These are phyloP conservation scores for Poecilia picta DNA, from an alignment of 2,797 vertebrate species.

Conservation along the genomic window DNA sequence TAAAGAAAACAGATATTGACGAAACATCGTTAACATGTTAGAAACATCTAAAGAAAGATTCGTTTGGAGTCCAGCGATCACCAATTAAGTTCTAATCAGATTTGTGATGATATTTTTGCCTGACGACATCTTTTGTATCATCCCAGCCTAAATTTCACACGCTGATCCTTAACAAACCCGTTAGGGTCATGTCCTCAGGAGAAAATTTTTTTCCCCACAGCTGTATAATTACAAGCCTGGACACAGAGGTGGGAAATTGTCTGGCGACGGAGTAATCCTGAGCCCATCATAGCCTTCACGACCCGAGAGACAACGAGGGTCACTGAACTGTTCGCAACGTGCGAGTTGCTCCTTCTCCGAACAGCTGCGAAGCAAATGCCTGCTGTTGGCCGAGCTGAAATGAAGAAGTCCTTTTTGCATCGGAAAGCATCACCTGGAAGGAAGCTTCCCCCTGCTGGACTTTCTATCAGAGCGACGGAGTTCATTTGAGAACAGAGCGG, in stretches of 20 bases:
- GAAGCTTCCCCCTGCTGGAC: not conserved
- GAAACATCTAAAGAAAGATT: conserved; percentile 24
- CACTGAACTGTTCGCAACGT: conserved; percentile 45
- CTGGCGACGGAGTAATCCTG: conserved; percentile 54
- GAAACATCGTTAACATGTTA: conserved; percentile 13
- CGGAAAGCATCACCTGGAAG: conserved; percentile 17
- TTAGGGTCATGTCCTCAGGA: conserved; percentile 45
- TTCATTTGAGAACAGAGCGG: conserved; percentile 19
- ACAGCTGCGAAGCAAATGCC: conserved; percentile 31
- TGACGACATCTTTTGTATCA: conserved; percentile 18
- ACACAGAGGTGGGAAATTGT: conserved; percentile 59
- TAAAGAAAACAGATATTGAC: not conserved
- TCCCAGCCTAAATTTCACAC: conserved; percentile 12
- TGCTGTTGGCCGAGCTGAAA: conserved; percentile 15
- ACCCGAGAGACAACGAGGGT: conserved; percentile 49
- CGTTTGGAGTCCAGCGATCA: not conserved
- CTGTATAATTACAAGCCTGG: conserved; percentile 66
- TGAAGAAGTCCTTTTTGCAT: conserved; percentile 14
- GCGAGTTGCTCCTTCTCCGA: conserved; percentile 18
- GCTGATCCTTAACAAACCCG: conserved; percentile 27
- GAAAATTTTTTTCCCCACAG: conserved; percentile 51
- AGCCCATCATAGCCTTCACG: conserved; percentile 52
- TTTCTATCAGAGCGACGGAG: conserved; percentile 22
- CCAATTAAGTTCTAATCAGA: conserved; percentile 5
- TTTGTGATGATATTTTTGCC: conserved; percentile 17